Percentiles rank a stretch among this genome's conserved stretches.
phyloP scores from a whole-genome alignment of 2,797 vertebrate species.

The Miichthys miiuy region DNA sequence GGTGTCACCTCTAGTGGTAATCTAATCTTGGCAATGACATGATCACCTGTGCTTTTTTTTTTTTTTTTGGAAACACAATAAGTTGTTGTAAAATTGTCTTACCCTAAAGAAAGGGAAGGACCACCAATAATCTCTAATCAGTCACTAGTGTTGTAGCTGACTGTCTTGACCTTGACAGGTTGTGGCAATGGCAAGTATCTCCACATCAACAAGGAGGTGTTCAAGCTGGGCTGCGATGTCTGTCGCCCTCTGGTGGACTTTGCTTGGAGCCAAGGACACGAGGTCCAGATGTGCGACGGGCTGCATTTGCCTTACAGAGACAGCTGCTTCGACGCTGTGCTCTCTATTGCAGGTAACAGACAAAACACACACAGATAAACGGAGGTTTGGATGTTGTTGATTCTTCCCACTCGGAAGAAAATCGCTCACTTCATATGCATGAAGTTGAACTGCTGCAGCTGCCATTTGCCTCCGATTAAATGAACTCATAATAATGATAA shows the following conservation, averaged over 20 bases:
- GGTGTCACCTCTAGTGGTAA: slow-evolving; percentile 33
- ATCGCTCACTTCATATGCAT: slow-evolving; percentile 9
- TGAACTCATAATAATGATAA: slow-evolving; percentile 49
- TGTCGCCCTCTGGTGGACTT: slow-evolving; percentile 86
- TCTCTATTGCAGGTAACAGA: slow-evolving; percentile 81
- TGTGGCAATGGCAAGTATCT: slow-evolving; percentile 89
- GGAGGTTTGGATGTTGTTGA: neutral
- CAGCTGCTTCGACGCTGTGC: slow-evolving; percentile 82
- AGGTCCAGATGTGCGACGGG: slow-evolving; percentile 83
- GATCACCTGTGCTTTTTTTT: neutral
- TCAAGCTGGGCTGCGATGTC: slow-evolving; percentile 85
- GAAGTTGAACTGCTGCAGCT: slow-evolving; percentile 14
- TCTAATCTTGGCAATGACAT: neutral
- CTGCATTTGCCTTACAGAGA: slow-evolving; percentile 82
- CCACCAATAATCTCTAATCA: neutral
- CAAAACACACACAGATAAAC: neutral
- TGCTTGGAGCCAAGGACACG: slow-evolving; percentile 81
- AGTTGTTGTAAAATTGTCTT: neutral
- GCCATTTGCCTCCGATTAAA: slow-evolving; percentile 31
- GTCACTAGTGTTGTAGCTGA: neutral
- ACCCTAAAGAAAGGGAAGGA: neutral
- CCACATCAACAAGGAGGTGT: slow-evolving; percentile 85
- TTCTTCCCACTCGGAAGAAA: neutral
- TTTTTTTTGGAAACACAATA: neutral
- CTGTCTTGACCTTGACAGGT: slow-evolving; percentile 73